Evolutionary conservation across 2,888 invertebrate genomes (phyloP), one percentile per base, ranked within the genome.

Genomic region (Bellardia pandia): DNA sequence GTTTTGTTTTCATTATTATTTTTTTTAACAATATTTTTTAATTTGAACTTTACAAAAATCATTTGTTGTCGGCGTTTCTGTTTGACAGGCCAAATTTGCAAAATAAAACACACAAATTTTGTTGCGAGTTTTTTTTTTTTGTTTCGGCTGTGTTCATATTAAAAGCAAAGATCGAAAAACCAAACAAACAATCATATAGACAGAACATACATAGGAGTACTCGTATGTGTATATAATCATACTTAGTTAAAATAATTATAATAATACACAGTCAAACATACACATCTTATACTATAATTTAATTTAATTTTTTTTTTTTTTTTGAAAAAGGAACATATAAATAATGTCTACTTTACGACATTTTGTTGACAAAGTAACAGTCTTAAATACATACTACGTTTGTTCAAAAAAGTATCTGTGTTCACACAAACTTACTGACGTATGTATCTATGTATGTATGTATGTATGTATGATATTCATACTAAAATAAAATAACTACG

Each of bases 331-430:
- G 51, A 62, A 79, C 66, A 74, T 78, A 84, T 83, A 77, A 77
- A 83, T 72, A 72, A 68, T 74, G 85, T 68, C 85, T 74, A 74
- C 84, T 79, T 85, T 79, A 75, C 42, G 68, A 79, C 51, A 68
- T 68, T 74, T 85, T 69, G 69, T 74, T 85, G 85, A 79, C 85
- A 85, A 74, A 85, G 62, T 69, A 68, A 79, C 79, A 84, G 37
- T 37, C 79, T 60, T 60, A 53, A 60, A 64, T 53, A 53, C 42
- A 64, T 53, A 53, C 42, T 56, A 2, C 40, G 40, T 79, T 40
- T 23, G 56, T 56, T 56, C 0, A 23, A 11, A 56, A 23, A 56
- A 11, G 30, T 56, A 56, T 16, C 8, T 56, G 30, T 13, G 30
- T 58, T 16, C 13, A 58, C 11, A 58, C 58, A 58, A 11, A 58